Evolutionary conservation across 2,888 invertebrate genomes (phyloP), one percentile per base, ranked within the genome.

Genomic region (Chaitophorus viminalis): DNA sequence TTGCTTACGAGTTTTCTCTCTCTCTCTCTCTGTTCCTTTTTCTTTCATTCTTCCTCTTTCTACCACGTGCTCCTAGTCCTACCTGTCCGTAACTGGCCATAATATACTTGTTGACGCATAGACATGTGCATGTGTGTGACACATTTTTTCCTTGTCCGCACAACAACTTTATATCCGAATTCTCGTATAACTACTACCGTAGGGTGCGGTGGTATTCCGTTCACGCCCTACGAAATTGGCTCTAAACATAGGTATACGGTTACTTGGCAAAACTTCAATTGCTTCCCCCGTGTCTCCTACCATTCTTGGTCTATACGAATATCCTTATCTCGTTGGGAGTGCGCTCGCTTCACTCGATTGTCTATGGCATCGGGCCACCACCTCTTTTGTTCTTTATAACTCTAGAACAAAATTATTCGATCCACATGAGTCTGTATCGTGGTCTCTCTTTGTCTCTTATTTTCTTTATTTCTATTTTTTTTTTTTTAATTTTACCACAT

Each of bases 231-330:
- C 75, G 46, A 9, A 46, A 84, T 84, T 77, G 65, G 65, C 84
- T 77, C 31, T 46, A 68, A 84, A 75, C 75, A 77, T 77, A 76
- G 75, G 76, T 65, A 84, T 77, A 84, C 68, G 68, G 68, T 84
- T 78, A 78, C 77, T 86, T 86, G 86, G 86, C 86, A 86, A 86
- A 79, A 86, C 78, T 86, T 86, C 86, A 86, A 86, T 86, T 72
- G 72, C 85, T 86, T 86, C 39, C 68, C 39, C 76, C 21, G 21
- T 21, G 21, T 17, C 18, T 36, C 18, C 21, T 14, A n/a, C 17
- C 52, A 1, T 31, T 17, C 17, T 29, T 9, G 4, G 31, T 36
- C n/a, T 39, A 36, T 6, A 21, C 33, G 9, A 36, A 33, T 52
- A n/a, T 33, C 70, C 33, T 77, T 86, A 86, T 86, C 85, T 54